phyloP scores from a whole-genome alignment of 1,140 invertebrate genomes.

The Heliconius hermathena region DNA sequence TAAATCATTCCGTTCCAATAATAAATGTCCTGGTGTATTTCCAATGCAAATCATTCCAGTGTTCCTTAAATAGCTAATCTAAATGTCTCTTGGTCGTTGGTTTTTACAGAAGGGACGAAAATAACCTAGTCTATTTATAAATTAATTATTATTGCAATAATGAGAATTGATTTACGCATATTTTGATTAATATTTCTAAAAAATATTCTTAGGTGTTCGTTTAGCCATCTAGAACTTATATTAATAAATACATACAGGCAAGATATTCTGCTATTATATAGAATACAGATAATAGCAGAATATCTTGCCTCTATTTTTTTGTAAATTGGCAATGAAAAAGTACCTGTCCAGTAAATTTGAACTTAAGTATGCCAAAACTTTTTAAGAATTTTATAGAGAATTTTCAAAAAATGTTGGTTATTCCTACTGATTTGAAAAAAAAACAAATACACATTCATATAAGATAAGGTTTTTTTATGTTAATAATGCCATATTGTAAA shows the following conservation, averaged over 20 bases:
- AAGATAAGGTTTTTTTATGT: too few relatives aligned
- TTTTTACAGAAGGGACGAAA: not conserved
- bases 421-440: too few relatives aligned
- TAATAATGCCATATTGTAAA: too few relatives aligned
- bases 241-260: not conserved
- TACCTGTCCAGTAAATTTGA: too few relatives aligned
- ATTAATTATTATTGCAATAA: not conserved
- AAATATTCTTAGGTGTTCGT: not conserved
- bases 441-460: too few relatives aligned
- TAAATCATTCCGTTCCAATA: slow-evolving; percentile 25
- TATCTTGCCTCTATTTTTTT: too few relatives aligned
- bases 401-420: too few relatives aligned
- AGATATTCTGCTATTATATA: too few relatives aligned
- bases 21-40: slow-evolving; percentile 29
- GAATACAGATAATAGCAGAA: too few relatives aligned
- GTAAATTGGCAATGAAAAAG: too few relatives aligned
- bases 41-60: slow-evolving; percentile 25
- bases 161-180: not conserved
- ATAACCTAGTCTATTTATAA: not conserved
- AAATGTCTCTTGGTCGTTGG: not conserved
- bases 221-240: not conserved
- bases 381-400: too few relatives aligned
- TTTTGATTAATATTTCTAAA: not conserved
- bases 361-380: too few relatives aligned
- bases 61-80: slow-evolving; percentile 18